Evolutionary conservation across 2,888 invertebrate genomes (phyloP), one percentile per base, ranked within the genome.

Genomic region (Mesochorus sp.): DNA sequence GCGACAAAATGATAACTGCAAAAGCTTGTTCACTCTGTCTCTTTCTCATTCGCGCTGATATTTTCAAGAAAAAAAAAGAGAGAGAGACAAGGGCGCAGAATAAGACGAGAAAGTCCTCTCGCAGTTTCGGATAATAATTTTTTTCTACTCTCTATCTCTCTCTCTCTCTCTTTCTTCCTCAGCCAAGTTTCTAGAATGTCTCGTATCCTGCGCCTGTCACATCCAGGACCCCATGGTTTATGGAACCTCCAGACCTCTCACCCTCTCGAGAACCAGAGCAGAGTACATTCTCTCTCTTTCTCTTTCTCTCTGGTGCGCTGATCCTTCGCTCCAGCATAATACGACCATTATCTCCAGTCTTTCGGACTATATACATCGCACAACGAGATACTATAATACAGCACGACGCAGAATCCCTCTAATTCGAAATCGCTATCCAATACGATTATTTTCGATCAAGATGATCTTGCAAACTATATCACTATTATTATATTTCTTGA

Each of bases 331-430:
- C 51, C 55, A 84, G 85, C 84, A 86, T 86, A 88, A 87, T 87
- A 83, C 82, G 80, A 80, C 87, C 86, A 88, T 87, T 88, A 87
- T 87, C 86, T 85, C 62, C 87, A 85, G 84, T 82, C 83, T 84
- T 84, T 83, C 81, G 82, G n/a, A n/a, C 59, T 78, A 80, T 83
- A 78, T 81, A 76, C 71, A 66, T 71, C 64, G 12, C 6, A 24
- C 12, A 39, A n/a, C n/a, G n/a, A n/a, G n/a, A n/a, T n/a, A n/a
- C n/a, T n/a, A n/a, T n/a, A n/a, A n/a, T n/a, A n/a, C n/a, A n/a
- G n/a, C n/a, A n/a, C n/a, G n/a, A n/a, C n/a, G n/a, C n/a, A n/a
- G n/a, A n/a, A n/a, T n/a, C n/a, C n/a, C n/a, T n/a, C n/a, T n/a
- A n/a, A n/a, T n/a, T n/a, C n/a, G n/a, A n/a, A n/a, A n/a, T n/a